A percentile compares a stretch with the other conserved stretches of the same genome.
Evolutionary conservation across 2,797 vertebrate genomes (phyloP).

Genomic region (Chelonia mydas): DNA sequence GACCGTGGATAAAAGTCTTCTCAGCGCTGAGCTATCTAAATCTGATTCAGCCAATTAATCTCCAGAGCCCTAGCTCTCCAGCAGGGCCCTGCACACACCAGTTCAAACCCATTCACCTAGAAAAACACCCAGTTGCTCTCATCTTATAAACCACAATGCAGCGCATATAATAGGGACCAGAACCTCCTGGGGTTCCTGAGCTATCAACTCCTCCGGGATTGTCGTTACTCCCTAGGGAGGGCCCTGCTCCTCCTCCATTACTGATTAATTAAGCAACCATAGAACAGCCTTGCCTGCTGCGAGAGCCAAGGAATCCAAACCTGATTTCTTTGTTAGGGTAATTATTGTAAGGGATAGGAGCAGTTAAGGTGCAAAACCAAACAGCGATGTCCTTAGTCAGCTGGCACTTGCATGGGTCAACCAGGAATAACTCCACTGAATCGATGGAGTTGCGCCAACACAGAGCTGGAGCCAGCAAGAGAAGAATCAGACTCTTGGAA

Average conservation of each 20-base stretch:
- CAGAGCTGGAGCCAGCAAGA: fast-evolving
- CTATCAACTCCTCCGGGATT: neutral
- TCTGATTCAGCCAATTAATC: neutral
- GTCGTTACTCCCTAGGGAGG: neutral
- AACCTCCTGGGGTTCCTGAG: neutral
- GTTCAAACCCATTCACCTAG: neutral
- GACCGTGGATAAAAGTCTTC: neutral
- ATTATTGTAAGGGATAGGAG: neutral
- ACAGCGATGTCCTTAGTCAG: neutral
- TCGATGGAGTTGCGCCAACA: fast-evolving
- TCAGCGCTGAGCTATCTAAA: neutral
- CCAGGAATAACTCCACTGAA: fast-evolving
- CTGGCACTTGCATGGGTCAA: fast-evolving
- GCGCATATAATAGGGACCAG: fast-evolving
- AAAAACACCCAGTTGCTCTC: fast-evolving
- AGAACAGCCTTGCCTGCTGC: neutral
- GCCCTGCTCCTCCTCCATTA: neutral
- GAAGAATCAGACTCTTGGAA: neutral
- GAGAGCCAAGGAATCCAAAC: neutral
- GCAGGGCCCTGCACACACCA: fast-evolving
- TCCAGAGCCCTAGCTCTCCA: neutral
- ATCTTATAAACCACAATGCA: fast-evolving
- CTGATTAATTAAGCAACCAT: neutral
- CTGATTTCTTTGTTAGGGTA: neutral
- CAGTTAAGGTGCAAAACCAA: neutral